Evolutionary conservation across 2,113 vertebrate genomes (phyloP), one percentile per base, ranked within the genome.

Genomic region (Bambusicola thoracicus): DNA sequence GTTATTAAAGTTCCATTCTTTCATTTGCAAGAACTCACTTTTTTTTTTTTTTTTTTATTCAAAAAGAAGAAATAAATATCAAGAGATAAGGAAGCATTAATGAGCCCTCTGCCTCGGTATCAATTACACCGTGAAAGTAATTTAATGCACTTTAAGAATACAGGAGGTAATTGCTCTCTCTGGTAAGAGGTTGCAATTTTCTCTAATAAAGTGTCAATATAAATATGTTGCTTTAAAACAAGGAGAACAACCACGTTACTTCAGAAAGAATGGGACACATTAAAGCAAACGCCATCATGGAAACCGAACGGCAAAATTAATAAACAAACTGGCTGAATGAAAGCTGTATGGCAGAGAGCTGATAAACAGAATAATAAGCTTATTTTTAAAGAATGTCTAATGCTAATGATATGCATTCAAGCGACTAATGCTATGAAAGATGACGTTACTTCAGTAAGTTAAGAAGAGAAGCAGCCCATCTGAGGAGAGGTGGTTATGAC

Each of bases 11-110:
- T 91, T 83, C 89, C 88, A 96, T 92, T 94, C 96, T 96, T 95
- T 95, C 94, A 95, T 97, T 98, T 97, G 93, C 86, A 97, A 96
- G 96, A 97, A 96, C 67, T 97, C 92, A 95, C 87, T 93, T 51
- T 95, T 29, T 49, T 49, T 93, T 51, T 95, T 29, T 49, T 49
- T 94, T 87, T 44, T 44, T 44, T 44, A 94, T 87, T 78, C 92
- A 84, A 92, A 62, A 91, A 73, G 85, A 89, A 95, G 94, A 96
- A 96, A 95, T 40, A 49, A 96, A 78, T 32, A 91, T 86, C 1
- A 8, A 62, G 92, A 94, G 91, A 97, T 96, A 97, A 93, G 94
- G 96, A 97, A 96, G 77, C 92, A 83, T 95, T 96, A 96, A 95
- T 89, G 88, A 97, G 93, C 87, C 91, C 94, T 97, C 94, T 96